A percentile compares a stretch with the other conserved stretches of the same genome.
Evolutionary conservation across 2,888 invertebrate species (phyloP).

Genomic region (Drosophila lutescens): DNA sequence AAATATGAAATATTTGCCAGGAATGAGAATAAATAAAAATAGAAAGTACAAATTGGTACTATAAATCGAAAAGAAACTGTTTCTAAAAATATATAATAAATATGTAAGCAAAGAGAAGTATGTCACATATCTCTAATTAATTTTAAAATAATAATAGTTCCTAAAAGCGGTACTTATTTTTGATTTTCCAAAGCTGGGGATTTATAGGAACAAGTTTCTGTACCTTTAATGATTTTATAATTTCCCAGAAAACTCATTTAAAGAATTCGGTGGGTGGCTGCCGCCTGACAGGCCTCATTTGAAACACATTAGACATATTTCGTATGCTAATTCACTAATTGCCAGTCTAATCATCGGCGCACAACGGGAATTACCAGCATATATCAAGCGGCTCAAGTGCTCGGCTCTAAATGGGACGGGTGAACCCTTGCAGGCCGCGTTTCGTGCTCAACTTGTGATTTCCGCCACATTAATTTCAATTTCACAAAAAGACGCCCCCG

Average conservation of each 20-base stretch:
- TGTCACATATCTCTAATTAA: too few species aligned
- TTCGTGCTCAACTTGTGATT: slow-evolving; percentile 81
- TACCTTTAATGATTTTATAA: background rate
- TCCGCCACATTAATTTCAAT: slow-evolving; percentile 82
- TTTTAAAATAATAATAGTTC: too few species aligned
- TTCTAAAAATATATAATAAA: too few species aligned
- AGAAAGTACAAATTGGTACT: too few species aligned
- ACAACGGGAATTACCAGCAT: slow-evolving; percentile 69
- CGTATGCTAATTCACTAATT: slow-evolving; percentile 64
- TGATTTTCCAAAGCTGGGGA: too few species aligned
- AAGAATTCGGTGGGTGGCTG: background rate
- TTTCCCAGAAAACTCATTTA: slow-evolving; percentile 1
- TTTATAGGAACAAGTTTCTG: background rate
- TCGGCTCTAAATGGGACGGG: slow-evolving; percentile 22
- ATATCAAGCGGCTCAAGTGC: slow-evolving; percentile 71
- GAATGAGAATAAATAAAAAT: background rate
- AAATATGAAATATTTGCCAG: background rate
- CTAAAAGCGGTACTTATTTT: too few species aligned
- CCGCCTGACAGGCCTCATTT: slow-evolving; percentile 6
- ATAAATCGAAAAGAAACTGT: too few species aligned
- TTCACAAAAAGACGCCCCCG: slow-evolving; percentile 59
- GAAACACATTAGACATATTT: slow-evolving; percentile 46
- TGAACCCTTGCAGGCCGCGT: slow-evolving; percentile 70
- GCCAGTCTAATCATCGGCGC: slow-evolving; percentile 64
- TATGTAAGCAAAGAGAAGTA: too few species aligned